phyloP scores from a whole-genome alignment of 2,888 invertebrate genomes.

The Leptinotarsa juncta region DNA sequence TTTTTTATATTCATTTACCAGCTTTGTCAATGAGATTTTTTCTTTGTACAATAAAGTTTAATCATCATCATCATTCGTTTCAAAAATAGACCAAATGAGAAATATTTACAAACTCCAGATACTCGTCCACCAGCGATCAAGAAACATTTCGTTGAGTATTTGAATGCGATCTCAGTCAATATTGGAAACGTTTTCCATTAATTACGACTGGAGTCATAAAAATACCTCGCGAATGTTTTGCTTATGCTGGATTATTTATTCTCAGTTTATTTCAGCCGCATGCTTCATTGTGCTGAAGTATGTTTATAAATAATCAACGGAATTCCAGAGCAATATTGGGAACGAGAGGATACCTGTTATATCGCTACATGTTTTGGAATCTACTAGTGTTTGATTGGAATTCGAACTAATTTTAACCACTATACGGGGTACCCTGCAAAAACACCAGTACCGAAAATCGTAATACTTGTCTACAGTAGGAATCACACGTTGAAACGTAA shows the following conservation, averaged over 20 bases:
- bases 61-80: not conserved
- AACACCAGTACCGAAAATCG: too few species aligned
- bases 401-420: not conserved
- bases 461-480: too few species aligned
- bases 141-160: not conserved
- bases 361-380: conserved; percentile 7
- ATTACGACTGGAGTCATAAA: conserved; percentile 8
- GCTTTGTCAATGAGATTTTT: too few species aligned
- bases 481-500: too few species aligned
- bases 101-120: not conserved
- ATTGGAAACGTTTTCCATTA: not conserved
- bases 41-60: too few species aligned
- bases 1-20: too few species aligned
- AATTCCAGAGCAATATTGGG: conserved; percentile 34
- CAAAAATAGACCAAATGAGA: not conserved
- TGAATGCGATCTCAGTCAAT: not conserved
- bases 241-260: conserved; percentile 24
- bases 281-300: conserved; percentile 29
- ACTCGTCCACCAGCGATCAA: not conserved
- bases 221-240: conserved; percentile 24
- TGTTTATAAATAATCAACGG: conserved; percentile 31
- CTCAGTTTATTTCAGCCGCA: conserved; percentile 32
- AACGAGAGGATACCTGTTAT: conserved; percentile 18
- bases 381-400: conserved; percentile 5
- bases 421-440: not conserved